phyloP scores from a whole-genome alignment of 2,888 invertebrate species.

The Panzeria rudis region DNA sequence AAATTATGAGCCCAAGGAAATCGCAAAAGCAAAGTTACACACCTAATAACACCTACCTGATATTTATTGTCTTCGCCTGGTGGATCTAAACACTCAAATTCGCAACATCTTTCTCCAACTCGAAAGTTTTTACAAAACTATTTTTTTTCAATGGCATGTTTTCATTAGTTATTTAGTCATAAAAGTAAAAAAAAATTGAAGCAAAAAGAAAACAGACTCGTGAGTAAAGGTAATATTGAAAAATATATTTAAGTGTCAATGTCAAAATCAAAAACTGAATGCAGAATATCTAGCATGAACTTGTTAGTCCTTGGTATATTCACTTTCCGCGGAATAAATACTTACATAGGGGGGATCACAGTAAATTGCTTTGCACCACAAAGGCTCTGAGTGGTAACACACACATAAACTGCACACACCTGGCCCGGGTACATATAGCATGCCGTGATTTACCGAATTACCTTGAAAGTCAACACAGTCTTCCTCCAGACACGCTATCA shows the following conservation, averaged over 20 bases:
- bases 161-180: conserved; percentile 14
- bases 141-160: not conserved
- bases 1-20: not conserved
- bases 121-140: conserved; percentile 94
- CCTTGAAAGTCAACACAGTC: conserved; percentile 94
- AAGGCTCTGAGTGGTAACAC: conserved; percentile 93
- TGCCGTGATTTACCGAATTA: conserved; percentile 90
- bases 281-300: conserved; percentile 3
- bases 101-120: conserved; percentile 93
- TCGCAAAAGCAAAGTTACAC: not conserved
- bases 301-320: conserved; percentile 34
- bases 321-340: conserved; percentile 75
- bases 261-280: conserved; percentile 52
- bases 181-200: conserved; percentile 26
- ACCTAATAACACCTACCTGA: conserved; percentile 79
- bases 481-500: conserved; percentile 86
- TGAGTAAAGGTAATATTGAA: conserved; percentile 1
- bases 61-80: conserved; percentile 87
- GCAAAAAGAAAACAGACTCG: conserved; percentile 18
- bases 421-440: conserved; percentile 92
- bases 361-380: conserved; percentile 94
- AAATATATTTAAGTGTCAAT: conserved; percentile 46
- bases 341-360: conserved; percentile 94
- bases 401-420: conserved; percentile 93
- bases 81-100: conserved; percentile 93